Evolutionary conservation across 2,113 vertebrate species (phyloP), one percentile per base, ranked within the genome.

Genomic region (Mellivora capensis): DNA sequence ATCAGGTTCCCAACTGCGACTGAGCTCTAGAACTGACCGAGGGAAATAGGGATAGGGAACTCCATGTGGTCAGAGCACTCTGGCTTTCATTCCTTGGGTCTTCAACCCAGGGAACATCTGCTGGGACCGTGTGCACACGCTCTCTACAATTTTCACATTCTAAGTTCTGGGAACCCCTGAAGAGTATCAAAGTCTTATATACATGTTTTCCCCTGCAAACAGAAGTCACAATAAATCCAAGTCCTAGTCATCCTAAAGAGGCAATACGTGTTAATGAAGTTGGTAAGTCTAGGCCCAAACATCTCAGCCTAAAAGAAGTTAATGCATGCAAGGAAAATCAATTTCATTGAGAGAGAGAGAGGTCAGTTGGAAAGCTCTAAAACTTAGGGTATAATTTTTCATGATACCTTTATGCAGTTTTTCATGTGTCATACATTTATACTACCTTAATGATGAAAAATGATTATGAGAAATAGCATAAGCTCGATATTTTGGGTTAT

Each of bases 401-500:
- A 29, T 90, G 37, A 37, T n/a, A 74, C 3, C 12, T 74, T 87
- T 47, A 94, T 57, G 23, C 9, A 76, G 4, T 91, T 83, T 97
- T 96, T 90, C 37, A 49, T 52, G 12, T 57, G 12, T 37, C 80
- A 62, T 34, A 62, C 18, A n/a, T 74, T 95, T 61, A 59, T 80
- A 23, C 1, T 15, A 8, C 37, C 39, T 92, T 72, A 31, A 74
- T 42, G 39, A 89, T 93, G 49, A 95, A 76, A 69, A 71, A 64
- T 34, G 27, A 23, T 21, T 61, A 80, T 49, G 67, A 95, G 59
- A 83, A 84, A 49, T n/a, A 84, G 52, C 4, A 39, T 34, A 69
- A 64, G 15, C 42, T 90, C 39, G 29, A 52, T 82, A 91, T 64
- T 87, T 80, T n/a, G 44, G 10, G 54, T 80, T 87, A 79, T 93